Conservation (phyloP, 2,113 vertebrate genomes). For the Sylvia atricapilla region DNA sequence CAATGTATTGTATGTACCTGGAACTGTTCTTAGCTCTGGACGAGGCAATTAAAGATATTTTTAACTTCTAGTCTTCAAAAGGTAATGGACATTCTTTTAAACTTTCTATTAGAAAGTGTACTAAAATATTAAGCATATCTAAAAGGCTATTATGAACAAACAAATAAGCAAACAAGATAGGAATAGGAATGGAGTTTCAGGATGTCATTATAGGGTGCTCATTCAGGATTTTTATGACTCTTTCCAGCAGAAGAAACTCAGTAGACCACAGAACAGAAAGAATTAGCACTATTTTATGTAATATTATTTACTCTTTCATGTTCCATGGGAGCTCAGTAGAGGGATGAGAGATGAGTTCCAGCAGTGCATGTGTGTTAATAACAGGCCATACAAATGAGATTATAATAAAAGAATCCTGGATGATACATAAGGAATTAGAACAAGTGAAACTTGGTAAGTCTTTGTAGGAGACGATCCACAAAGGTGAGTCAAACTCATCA, state of each 20-base stretch:
- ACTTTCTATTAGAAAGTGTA: background rate
- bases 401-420: constrained; percentile 4
- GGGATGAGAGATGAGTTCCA: background rate
- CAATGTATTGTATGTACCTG: background rate
- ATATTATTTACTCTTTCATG: background rate
- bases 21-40: background rate
- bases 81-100: background rate
- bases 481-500: background rate
- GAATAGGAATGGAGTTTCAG: background rate
- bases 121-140: background rate
- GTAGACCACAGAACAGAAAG: background rate
- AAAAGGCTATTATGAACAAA: background rate
- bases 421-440: background rate
- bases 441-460: background rate
- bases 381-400: constrained; percentile 24
- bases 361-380: background rate
- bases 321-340: background rate
- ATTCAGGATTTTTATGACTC: background rate
- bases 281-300: background rate
- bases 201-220: background rate
- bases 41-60: background rate
- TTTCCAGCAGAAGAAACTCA: background rate
- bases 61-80: background rate
- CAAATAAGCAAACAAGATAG: background rate
- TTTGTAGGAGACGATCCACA: background rate